These are phyloP conservation scores for Gallinago nigripennis DNA, from an alignment of 2,797 vertebrate species.

Conservation along the genomic window DNA sequence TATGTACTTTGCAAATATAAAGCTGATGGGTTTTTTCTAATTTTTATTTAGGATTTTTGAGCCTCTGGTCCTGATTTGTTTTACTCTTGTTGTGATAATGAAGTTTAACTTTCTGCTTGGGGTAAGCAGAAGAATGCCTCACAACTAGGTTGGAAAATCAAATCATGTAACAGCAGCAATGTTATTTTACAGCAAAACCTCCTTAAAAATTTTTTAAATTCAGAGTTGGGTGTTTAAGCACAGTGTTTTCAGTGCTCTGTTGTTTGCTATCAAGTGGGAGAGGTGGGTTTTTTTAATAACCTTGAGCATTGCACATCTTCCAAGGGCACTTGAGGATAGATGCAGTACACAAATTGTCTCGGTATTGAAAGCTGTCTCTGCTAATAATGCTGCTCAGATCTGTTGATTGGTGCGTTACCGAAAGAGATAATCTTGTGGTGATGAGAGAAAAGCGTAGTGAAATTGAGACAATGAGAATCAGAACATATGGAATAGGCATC, in stretches of 20 bases:
- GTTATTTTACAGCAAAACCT: background rate
- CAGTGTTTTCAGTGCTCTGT: background rate
- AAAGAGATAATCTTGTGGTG: background rate
- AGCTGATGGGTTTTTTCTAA: background rate
- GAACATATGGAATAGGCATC: background rate
- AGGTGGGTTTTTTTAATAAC: background rate
- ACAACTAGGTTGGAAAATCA: background rate
- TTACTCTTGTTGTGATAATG: background rate
- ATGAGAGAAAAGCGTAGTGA: background rate
- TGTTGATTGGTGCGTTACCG: background rate
- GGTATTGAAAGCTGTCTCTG: background rate
- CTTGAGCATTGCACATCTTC: background rate
- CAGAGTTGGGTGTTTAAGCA: background rate
- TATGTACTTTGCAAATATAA: conserved; percentile 63
- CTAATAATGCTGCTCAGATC: background rate
- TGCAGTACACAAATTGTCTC: background rate
- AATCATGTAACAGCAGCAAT: background rate
- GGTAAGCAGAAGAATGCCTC: background rate
- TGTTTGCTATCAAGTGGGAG: background rate
- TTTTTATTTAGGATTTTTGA: background rate
- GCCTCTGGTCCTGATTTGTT: background rate
- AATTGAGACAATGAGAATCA: background rate
- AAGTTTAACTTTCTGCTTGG: background rate
- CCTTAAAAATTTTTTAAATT: background rate
- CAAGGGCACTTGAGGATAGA: background rate